Evolutionary conservation across 2,113 vertebrate genomes (phyloP).

Genomic region (Oenanthe melanoleuca): DNA sequence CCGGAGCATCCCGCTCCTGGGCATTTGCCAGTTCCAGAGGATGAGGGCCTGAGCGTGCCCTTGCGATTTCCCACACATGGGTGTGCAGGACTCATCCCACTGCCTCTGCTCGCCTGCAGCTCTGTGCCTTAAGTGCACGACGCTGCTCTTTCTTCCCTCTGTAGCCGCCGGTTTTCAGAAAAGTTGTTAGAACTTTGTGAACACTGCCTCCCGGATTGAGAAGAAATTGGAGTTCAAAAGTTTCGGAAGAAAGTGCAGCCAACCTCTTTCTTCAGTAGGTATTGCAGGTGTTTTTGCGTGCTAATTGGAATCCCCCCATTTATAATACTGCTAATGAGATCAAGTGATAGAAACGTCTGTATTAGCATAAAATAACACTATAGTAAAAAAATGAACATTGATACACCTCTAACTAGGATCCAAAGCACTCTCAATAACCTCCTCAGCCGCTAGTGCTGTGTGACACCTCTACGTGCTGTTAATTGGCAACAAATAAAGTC

Average conservation of each 20-base stretch:
- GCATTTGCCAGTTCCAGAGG: not conserved
- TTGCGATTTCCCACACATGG: accelerated
- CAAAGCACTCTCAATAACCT: accelerated
- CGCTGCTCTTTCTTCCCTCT: accelerated
- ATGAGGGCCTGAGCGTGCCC: not conserved
- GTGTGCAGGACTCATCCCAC: not conserved
- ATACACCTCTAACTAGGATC: not conserved
- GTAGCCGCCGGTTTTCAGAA: not conserved
- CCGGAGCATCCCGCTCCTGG: not conserved
- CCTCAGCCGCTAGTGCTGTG: not conserved
- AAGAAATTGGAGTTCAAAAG: not conserved
- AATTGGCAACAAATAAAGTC: not conserved
- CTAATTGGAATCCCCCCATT: not conserved
- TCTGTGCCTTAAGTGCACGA: accelerated
- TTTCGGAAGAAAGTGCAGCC: not conserved
- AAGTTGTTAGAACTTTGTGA: not conserved
- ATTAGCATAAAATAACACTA: not conserved
- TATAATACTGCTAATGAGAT: not conserved
- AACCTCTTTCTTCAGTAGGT: not conserved
- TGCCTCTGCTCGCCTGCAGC: not conserved
- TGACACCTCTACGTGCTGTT: not conserved
- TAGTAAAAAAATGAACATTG: not conserved
- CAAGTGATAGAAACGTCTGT: not conserved
- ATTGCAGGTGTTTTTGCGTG: not conserved
- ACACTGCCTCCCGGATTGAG: not conserved